phyloP scores from a whole-genome alignment of 2,797 vertebrate species.

The Sebastes diaconus region DNA sequence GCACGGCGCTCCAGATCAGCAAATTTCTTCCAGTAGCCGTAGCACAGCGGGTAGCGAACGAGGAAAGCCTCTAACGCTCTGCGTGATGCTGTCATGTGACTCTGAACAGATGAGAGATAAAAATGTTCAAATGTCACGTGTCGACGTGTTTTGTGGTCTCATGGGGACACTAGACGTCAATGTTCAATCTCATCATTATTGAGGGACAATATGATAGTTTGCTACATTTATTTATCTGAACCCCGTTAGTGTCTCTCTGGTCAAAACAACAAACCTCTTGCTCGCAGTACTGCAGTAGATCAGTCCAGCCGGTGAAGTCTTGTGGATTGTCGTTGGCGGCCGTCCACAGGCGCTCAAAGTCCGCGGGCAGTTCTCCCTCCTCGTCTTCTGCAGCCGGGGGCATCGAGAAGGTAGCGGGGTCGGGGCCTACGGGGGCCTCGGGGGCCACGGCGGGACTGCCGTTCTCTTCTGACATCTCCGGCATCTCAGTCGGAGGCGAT shows the following conservation, averaged over 20 bases:
- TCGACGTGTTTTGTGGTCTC: background rate
- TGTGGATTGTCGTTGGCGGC: conserved; percentile 80
- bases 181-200: background rate
- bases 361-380: conserved; percentile 77
- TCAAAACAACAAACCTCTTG: conserved; percentile 75
- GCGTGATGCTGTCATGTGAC: conserved; percentile 80
- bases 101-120: conserved; percentile 65
- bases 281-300: conserved; percentile 87
- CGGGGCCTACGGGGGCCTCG: conserved; percentile 17
- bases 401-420: conserved; percentile 38
- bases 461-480: conserved; percentile 58
- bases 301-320: conserved; percentile 87
- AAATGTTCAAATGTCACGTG: background rate
- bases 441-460: conserved; percentile 14
- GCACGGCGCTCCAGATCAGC: conserved; percentile 86
- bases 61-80: conserved; percentile 85
- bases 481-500: conserved; percentile 28
- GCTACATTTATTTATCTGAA: background rate
- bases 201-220: background rate
- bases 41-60: conserved; percentile 86
- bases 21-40: conserved; percentile 92
- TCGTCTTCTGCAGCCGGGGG: conserved; percentile 65
- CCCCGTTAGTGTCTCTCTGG: background rate
- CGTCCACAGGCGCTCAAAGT: conserved; percentile 86
- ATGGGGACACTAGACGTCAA: background rate